Percentiles rank a stretch among this genome's conserved stretches.
phyloP scores from a whole-genome alignment of 2,888 invertebrate species.

The Neocrepidodera transversa region DNA sequence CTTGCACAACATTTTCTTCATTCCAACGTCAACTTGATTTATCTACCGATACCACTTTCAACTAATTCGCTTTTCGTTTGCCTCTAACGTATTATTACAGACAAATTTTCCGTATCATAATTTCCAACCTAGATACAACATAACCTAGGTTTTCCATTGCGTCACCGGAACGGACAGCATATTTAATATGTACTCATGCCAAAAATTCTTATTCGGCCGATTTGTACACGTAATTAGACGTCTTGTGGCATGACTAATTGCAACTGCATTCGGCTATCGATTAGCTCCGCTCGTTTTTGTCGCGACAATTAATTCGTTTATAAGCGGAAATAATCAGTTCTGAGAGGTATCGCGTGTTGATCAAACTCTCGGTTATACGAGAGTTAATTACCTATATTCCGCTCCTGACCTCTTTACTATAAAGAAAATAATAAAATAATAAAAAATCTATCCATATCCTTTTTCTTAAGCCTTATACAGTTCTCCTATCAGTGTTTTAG shows the following conservation, averaged over 20 bases:
- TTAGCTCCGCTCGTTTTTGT: conserved; percentile 12
- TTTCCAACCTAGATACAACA: neutral
- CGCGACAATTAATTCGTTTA: neutral
- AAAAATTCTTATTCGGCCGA: conserved; percentile 12
- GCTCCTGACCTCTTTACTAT: too few species aligned
- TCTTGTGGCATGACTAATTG: conserved; percentile 17
- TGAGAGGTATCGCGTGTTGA: neutral
- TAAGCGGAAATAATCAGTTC: conserved; percentile 1
- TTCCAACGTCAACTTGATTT: neutral
- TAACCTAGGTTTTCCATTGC: neutral
- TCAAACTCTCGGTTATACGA: too few species aligned
- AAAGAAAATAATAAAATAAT: too few species aligned
- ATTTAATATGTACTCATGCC: neutral
- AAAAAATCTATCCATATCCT: too few species aligned
- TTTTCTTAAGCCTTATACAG: too few species aligned
- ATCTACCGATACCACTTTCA: neutral
- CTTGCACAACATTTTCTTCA: neutral
- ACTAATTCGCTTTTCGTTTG: too few species aligned
- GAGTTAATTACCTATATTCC: too few species aligned
- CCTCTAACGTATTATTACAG: neutral
- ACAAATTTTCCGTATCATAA: neutral
- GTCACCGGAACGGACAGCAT: neutral
- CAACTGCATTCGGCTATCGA: conserved; percentile 11
- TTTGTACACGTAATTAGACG: conserved; percentile 8
- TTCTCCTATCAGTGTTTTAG: too few species aligned